Base-by-base conservation (phyloP, 92 coral and sea anemone genomes). In the Muricea muricata region DNA sequence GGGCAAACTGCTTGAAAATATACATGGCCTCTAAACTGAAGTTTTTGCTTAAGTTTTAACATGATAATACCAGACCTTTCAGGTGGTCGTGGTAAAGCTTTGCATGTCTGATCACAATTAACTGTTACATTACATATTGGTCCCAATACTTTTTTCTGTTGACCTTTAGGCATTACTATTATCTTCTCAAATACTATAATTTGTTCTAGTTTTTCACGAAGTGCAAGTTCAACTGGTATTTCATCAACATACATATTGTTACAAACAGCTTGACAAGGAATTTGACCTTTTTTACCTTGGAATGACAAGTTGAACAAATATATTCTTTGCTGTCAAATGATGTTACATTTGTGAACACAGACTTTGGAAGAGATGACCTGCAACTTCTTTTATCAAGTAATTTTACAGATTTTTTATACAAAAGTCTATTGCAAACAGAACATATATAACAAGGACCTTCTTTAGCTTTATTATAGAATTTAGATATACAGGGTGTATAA, bases 151-250 rank as follows among this genome's bases (percentile, higher is more conserved):
- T 48, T 48, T 48, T n/a, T 48, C 13, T 48, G 56, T 48, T 48
- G 56, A 12, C 56, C 21, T 48, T 48, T 48, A 37, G 56, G 92
- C 87, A 91, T 70, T 26, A 91, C 75, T 14, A 84, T 66, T 66
- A 91, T 85, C 40, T 91, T 91, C 21, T 91, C 80, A 91, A 88
- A 88, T 0, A 88, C 88, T 0, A 85, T 91, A 52, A 52, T 52
- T 52, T 52, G 60, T 52, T 52, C 60, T 52, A 52, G 60, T 52
- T 52, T 52, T 13, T 52, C 60, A 10, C 18, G 60, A 20, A 52
- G 60, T 52, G 60, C 60, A 52, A 52, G 60, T 52, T 52, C 60
- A 9, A 17, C 1, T 9, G 60, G 60, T 4, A 52, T 52, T 52
- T 52, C 60, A 52, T 52, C 60, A 52, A 52, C 60, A 52, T 23